Evolutionary conservation across 2,113 vertebrate species (phyloP).

Genomic region (Lamprologus lemairii): DNA sequence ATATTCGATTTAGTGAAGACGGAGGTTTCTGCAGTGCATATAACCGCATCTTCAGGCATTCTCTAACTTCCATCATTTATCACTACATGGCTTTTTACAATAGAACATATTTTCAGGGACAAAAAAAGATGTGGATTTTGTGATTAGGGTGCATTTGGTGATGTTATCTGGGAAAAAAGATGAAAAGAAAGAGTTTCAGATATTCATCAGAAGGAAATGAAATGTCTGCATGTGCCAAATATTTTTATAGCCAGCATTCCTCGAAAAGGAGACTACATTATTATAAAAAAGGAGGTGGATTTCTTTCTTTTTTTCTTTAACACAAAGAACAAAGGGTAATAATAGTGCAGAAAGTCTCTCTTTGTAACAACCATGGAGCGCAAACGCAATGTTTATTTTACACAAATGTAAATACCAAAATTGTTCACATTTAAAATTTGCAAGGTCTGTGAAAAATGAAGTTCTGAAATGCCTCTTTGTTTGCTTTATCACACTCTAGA

Average conservation of each 20-base stretch:
- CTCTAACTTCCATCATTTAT: slow-evolving; percentile 22
- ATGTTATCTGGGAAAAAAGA: neutral
- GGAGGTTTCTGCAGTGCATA: slow-evolving; percentile 25
- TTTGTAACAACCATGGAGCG: neutral
- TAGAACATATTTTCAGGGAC: slow-evolving; percentile 20
- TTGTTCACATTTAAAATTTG: neutral
- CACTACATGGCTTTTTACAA: slow-evolving; percentile 18
- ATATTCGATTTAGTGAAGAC: slow-evolving; percentile 49
- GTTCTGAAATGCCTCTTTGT: neutral
- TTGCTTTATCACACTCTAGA: neutral
- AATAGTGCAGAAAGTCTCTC: neutral
- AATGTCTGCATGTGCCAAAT: neutral
- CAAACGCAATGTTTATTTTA: neutral
- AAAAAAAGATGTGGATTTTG: slow-evolving; percentile 28
- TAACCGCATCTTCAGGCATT: slow-evolving; percentile 28
- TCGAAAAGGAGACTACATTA: neutral
- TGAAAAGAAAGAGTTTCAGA: neutral
- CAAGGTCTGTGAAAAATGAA: neutral
- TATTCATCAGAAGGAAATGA: neutral
- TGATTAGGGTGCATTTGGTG: neutral
- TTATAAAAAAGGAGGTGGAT: neutral
- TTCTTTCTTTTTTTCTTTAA: neutral
- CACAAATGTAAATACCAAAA: neutral
- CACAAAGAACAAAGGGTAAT: neutral
- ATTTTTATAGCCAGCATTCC: neutral